phyloP scores from a whole-genome alignment of 2,888 invertebrate species.

The Acrobasis consociella region DNA sequence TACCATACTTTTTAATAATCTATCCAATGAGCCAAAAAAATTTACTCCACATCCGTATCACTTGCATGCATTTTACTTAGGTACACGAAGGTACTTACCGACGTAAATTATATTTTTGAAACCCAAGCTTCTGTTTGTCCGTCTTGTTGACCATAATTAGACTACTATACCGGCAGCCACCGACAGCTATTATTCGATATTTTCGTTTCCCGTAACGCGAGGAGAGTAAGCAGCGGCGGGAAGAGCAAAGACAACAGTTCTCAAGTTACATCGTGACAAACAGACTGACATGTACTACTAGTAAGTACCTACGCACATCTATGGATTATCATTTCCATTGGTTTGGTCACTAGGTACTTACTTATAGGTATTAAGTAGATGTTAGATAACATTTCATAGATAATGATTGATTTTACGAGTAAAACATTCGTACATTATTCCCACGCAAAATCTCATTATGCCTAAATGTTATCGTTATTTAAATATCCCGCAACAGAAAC shows the following conservation, averaged over 20 bases:
- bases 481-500: too few relatives aligned
- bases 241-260: conserved; percentile 66
- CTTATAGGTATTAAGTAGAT: conserved; percentile 4
- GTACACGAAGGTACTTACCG: too few relatives aligned
- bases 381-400: background rate
- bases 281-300: conserved; percentile 25
- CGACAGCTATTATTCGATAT: conserved; percentile 36
- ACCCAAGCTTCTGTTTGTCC: conserved; percentile 6
- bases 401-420: background rate
- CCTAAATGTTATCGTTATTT: too few relatives aligned
- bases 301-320: background rate
- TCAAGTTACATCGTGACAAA: conserved; percentile 60
- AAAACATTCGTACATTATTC: too few relatives aligned
- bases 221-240: conserved; percentile 40
- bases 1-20: too few relatives aligned
- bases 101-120: background rate
- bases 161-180: conserved; percentile 28
- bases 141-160: conserved; percentile 6
- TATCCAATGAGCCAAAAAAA: too few relatives aligned
- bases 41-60: too few relatives aligned
- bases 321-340: background rate
- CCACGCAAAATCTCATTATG: too few relatives aligned
- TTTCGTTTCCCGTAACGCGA: conserved; percentile 39
- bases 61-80: too few relatives aligned
- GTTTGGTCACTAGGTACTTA: background rate